Base-by-base conservation (phyloP, 2,888 invertebrate genomes). In the Oxytorus armatus region DNA sequence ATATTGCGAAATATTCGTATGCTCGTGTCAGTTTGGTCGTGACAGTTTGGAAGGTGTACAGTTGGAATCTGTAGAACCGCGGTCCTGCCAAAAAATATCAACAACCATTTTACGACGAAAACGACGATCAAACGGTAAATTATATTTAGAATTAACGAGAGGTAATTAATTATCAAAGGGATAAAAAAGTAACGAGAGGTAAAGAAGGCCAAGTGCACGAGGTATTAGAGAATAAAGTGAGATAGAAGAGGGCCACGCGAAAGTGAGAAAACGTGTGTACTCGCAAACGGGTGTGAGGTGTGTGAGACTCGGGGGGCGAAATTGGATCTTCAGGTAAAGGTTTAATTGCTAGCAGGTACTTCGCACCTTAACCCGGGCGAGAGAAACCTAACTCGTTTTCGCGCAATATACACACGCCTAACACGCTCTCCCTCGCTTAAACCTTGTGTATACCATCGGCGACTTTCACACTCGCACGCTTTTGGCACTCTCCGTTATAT, bases 311-410 rank as follows among this genome's bases (percentile, higher is more conserved):
- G 53, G 53, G 76, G 53, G 53, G 76, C 33, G 76, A 85, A 86
- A 86, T 86, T 85, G 83, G 84, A 86, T 85, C 80, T 83, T 82
- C 82, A 82, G 83, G 82, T 86, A 86, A 84, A 78, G 83, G 82
- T 82, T 84, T 84, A 86, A 85, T 85, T 85, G 82, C 85, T 80
- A 82, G 82, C 79, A 83, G 80, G 79, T 79, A 79, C 80, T 81
- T 79, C 59, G 74, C 79, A 79, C 80, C 77, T 82, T 78, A 53
- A 74, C 53, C 73, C 39, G 44, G 59, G 29, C 68, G 44, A 70
- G 73, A 51, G 69, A 77, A 74, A 76, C 70, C 68, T 82, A 82
- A 78, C 83, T 83, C 79, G 79, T 80, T 82, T 82, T 74, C 68
- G 66, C 7, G 36, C 72, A 65, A 47, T 80, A 83, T 63, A 66